Base-by-base conservation (phyloP, 2,797 vertebrate species). In the Acanthurus lineatus region DNA sequence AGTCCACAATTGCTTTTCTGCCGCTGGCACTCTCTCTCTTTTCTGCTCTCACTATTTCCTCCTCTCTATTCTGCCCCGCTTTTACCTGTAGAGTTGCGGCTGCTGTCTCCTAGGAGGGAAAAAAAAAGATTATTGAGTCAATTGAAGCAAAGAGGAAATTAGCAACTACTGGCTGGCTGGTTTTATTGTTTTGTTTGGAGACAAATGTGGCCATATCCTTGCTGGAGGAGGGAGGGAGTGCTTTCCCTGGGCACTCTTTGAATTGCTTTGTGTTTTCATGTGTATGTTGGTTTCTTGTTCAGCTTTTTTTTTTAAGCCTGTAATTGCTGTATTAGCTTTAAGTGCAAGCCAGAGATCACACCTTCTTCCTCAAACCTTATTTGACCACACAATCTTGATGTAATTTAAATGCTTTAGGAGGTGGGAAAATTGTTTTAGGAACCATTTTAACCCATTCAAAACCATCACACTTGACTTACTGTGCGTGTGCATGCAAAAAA, bases 101-200 rank as follows among this genome's bases (percentile, higher is more conserved):
- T 76, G 83, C 63, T 71, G 69, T 85, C 88, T 92, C 78, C 62
- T 40, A 83, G 74, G 86, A 85, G 54, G 47, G 1, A 6, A 40
- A 76, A 63, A 76, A 56, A 59, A 12, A 59, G 56, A 82, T 85
- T 86, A 92, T 81, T 86, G 89, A 90, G 86, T 86, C 84, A 90
- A 87, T 89, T 82, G 82, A 89, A 89, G 91, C 88, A 85, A 85
- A 87, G 71, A 90, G 90, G 85, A 92, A 92, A 93, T 93, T 90
- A 94, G 92, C 90, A 86, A 81, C 86, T 81, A 81, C 77, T 83
- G 88, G 89, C 90, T 92, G 90, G 81, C 83, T 93, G 86, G 81
- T 92, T 93, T 93, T 92, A 93, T 91, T 89, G 89, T 89, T 92
- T 91, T 89, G 83, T 89, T 89, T 84, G 81, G 81, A 86, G 85